Evolutionary conservation across 2,888 invertebrate genomes (phyloP), one percentile per base, ranked within the genome.

Genomic region (Dasysyrphus albostriatus): DNA sequence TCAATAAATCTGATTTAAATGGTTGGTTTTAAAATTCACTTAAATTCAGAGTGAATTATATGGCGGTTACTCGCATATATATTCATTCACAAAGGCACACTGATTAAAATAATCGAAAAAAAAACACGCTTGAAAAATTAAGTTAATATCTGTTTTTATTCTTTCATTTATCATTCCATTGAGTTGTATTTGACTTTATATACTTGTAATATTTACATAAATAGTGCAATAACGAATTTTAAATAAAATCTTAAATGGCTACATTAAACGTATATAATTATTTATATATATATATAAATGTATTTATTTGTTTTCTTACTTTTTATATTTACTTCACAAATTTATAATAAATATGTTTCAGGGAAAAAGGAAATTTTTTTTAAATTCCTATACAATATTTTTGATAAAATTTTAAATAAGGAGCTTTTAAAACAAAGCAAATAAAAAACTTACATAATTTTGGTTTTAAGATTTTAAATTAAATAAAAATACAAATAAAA

Each of bases 351-450:
- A 87, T 87, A 82, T 78, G 56, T 69, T 74, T 70, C 34, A 51
- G 75, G 72, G 70, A 72, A 82, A 24, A 83, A 69, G 69, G 58
- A 85, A 78, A 65, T 44, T 65, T 74, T 56, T 80, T 67, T n/a
- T n/a, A n/a, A 56, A 75, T 59, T 85, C 44, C 67, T 72, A 74
- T 74, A 82, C 78, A 79, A 58, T 61, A 63, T 63, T 37, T 8
- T 39, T 54, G 37, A 19, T 24, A n/a, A 44, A 54, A 49, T 44
- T 70, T 51, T 44, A 58, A 73, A 65, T 29, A 72, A 81, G 49
- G 73, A 77, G 87, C 87, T 87, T 87, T 83, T 87, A 87, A 87
- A 87, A 87, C 87, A 87, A 87, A 87, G 87, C 87, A 82, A 87
- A 78, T 63, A 47, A 75, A 83, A 82, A 82, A 75, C 16, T 24